Evolutionary conservation across 2,888 invertebrate species (phyloP), one percentile per base, ranked within the genome.

Genomic region (Limnephilus marmoratus): DNA sequence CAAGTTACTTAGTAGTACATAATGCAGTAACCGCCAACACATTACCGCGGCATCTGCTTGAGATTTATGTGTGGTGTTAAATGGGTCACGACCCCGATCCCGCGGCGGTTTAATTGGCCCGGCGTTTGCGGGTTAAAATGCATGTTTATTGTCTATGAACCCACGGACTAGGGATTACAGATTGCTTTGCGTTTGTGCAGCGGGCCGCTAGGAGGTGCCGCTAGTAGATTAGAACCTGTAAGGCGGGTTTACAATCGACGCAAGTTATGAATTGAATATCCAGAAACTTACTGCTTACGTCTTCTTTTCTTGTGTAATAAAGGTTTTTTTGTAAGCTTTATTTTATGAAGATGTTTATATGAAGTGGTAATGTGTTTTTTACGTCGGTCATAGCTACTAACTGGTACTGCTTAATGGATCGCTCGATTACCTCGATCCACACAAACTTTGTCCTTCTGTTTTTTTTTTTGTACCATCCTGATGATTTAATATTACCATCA

Each of bases 71-170:
- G 80, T 37, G 34, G 37, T 34, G 88, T 68, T 89, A 89, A 89
- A 89, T 80, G 80, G 88, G 81, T 4, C 88, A 29, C 24, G 88
- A 89, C 88, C 88, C 88, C 81, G 80, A 89, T 89, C 88, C 88
- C 81, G 86, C 45, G n/a, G 88, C 68, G n/a, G 37, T 89, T 53
- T 89, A 89, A 89, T 89, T 89, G 88, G 88, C 81, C 81, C 88
- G 31, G 68, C 13, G 88, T 37, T 80, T 41, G 29, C 41, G 88
- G 88, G 88, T 34, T 89, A 80, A 89, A 89, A 89, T 81, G 81
- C 88, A 89, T 81, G 88, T 89, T 89, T 89, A 89, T 89, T 81
- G 81, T 89, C 88, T 89, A 89, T 87, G 87, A 87, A 87, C 31
- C 80, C 34, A 34, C 29, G 34, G 37, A 85, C 41, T 85, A 4